Evolutionary conservation across 1,140 invertebrate species (phyloP).

Genomic region (Hyphantria cunea): DNA sequence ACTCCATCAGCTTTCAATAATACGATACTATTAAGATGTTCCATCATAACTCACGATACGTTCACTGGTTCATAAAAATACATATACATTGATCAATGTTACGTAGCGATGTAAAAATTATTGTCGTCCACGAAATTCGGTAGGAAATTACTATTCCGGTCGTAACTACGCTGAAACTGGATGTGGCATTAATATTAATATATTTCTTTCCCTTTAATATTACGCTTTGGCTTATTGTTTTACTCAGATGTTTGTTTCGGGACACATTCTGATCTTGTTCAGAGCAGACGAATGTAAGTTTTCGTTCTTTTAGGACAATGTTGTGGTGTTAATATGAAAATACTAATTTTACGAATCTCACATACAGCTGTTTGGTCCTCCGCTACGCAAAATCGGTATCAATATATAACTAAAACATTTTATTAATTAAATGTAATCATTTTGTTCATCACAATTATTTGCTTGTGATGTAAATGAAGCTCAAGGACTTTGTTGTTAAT

Average conservation of each 20-base stretch:
- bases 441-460: too few species aligned
- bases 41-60: background rate
- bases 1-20: background rate
- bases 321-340: background rate
- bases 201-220: slow-evolving; percentile 31
- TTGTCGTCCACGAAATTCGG: slow-evolving; percentile 46
- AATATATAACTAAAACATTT: too few species aligned
- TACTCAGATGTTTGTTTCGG: slow-evolving; percentile 1
- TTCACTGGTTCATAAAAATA: slow-evolving; percentile 10
- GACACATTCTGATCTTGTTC: background rate
- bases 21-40: slow-evolving; percentile 14
- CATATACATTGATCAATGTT: slow-evolving; percentile 23
- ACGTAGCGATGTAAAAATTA: slow-evolving; percentile 47
- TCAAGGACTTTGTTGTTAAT: too few species aligned
- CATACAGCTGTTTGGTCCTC: too few species aligned
- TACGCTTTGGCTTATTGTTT: slow-evolving; percentile 31
- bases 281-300: too few species aligned
- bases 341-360: too few species aligned
- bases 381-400: too few species aligned
- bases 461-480: too few species aligned
- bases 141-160: slow-evolving; percentile 58
- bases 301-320: background rate
- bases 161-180: slow-evolving; percentile 36
- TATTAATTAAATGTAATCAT: too few species aligned
- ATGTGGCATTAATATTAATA: slow-evolving; percentile 46